Evolutionary conservation across 1,140 invertebrate species (phyloP), one percentile per base, ranked within the genome.

Genomic region (Callitettix versicolor): DNA sequence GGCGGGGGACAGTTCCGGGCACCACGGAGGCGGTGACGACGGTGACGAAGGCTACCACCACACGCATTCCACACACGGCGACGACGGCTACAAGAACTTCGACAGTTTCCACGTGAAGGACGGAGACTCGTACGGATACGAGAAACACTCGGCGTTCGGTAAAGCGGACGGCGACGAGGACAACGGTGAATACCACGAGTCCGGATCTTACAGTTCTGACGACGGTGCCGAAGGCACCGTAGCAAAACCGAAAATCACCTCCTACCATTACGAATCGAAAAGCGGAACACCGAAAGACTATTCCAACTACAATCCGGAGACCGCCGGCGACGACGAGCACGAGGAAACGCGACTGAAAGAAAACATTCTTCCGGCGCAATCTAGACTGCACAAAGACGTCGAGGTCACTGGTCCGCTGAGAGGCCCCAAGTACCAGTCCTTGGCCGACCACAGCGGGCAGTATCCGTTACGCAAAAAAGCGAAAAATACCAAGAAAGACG

Each of bases 91-190:
- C 71, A 81, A 84, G 64, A 77, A 77, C 58, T 79, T 79, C 59
- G 82, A 84, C 64, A 80, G 79, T 38, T 84, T 76, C 68, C 81
- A 84, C 68, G 83, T 84, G 67, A 81, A 79, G 64, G 77, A 77
- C 17, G 80, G 80, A 2, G 81, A 85, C 66, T 75, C 79, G 63
- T 84, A 82, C 64, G 81, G 79, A 43, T 81, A 80, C 58, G 79
- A 84, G 66, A 76, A 79, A 60, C 75, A 82, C 63, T 75, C 76
- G 18, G 75, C 77, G 33, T 84, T 69, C 62, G 81, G 82, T 11
- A 69, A 68, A 17, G 63, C 53, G 24, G 53, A 59, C 1, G 60
- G 62, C 11, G 71, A 70, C 12, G 60, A 73, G 12, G 69, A 73
- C 18, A 63, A 63, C 20, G 66, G 62, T 14, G 60, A 67, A 24